These are phyloP conservation scores for Mastigias papua DNA, from an alignment of 30 jellyfish, hydroid and myxozoan genomes.

Conservation along the genomic window DNA sequence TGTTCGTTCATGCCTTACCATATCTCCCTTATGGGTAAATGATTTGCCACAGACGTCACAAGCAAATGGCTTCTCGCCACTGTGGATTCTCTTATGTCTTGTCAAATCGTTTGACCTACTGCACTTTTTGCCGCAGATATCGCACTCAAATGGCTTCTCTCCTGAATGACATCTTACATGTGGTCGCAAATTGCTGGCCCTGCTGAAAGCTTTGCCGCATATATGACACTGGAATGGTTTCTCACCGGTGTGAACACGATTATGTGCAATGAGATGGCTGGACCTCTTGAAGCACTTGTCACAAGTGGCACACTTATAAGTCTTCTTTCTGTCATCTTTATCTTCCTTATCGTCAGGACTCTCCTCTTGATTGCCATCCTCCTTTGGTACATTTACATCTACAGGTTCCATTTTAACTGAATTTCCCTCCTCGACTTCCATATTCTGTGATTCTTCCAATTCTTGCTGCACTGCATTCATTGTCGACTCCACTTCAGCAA, in stretches of 20 bases:
- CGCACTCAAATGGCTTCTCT: slow-evolving; percentile 71
- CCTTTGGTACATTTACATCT: background rate
- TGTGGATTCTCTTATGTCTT: slow-evolving; percentile 73
- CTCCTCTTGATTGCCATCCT: background rate
- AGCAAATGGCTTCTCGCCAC: slow-evolving; percentile 73
- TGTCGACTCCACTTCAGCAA: background rate
- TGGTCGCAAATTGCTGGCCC: slow-evolving; percentile 84
- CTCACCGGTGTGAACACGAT: slow-evolving; percentile 91
- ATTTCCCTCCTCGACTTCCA: slow-evolving; percentile 23
- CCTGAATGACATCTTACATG: slow-evolving; percentile 91
- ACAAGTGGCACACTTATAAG: slow-evolving; percentile 82
- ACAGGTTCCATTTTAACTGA: background rate
- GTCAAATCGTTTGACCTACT: slow-evolving; percentile 73
- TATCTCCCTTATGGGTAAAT: slow-evolving; percentile 70
- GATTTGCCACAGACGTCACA: slow-evolving; percentile 62
- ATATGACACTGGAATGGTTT: slow-evolving; percentile 88
- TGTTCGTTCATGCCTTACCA: slow-evolving; percentile 77
- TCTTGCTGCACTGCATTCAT: background rate
- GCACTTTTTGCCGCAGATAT: slow-evolving; percentile 70
- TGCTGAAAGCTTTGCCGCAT: slow-evolving; percentile 87
- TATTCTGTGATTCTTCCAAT: slow-evolving; percentile 2
- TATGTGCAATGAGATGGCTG: slow-evolving; percentile 89
- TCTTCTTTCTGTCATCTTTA: slow-evolving; percentile 60
- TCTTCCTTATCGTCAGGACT: slow-evolving; percentile 12
- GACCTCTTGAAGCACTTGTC: slow-evolving; percentile 81